Base-by-base conservation (phyloP, 2,797 vertebrate genomes). In the Rhadinocentrus ornatus region DNA sequence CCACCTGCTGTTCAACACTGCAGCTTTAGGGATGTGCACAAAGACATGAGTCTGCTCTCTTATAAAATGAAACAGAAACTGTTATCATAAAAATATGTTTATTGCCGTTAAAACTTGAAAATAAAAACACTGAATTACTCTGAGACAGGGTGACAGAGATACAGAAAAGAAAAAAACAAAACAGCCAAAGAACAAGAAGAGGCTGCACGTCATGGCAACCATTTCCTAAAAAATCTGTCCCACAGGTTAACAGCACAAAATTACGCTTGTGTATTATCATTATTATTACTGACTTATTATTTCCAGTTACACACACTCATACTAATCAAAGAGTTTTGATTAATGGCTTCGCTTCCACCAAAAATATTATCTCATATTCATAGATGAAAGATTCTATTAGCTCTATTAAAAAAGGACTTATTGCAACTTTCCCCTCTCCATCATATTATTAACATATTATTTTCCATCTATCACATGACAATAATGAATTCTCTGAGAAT, bases 31-130 rank as follows among this genome's bases (percentile, higher is more conserved):
- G 39, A 1, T 8, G 1, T 34, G 16, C 13, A 46, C 15, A n/a
- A 12, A 26, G 50, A 27, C 0, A 0, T 0, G 16, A 55, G 24
- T 4, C 48, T 29, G 29, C 13, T 20, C 24, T 44, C 16, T 46
- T 18, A 46, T 46, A 20, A 55, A 37, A 69, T 73, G 34, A 63
- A n/a, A 62, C 32, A 65, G 5, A 0, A 54, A 6, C 12, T 20
- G 48, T 4, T 82, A 70, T 93, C 81, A 88, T 89, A 92, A 91
- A 87, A 94, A 95, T 87, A 61, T 29, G 65, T 93, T 95, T 94
- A 95, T 93, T 95, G 89, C 89, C 81, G 70, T 86, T 89, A 74
- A 83, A 89, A 86, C 85, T 48, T 72, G 18, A 46, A 46, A 46
- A 41, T 3, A 79, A 85, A 87, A 85, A 81, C 71, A 90, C 73